Conservation (phyloP, 2,113 vertebrate species). For the Larimichthys crocea region DNA sequence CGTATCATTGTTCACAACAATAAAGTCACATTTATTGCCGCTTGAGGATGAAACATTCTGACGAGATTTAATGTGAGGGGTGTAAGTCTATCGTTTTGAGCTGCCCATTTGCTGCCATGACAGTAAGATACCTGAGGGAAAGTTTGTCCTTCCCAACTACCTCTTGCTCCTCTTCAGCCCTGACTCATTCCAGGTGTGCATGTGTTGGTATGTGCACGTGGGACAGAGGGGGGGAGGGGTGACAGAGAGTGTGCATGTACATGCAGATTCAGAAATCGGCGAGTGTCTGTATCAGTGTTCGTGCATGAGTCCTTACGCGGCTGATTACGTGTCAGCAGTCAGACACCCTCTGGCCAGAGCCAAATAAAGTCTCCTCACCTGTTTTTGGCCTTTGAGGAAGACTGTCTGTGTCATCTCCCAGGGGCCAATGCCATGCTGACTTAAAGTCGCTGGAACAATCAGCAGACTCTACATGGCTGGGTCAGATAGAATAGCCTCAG, state of each 20-base stretch:
- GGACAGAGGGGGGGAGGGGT: slow-evolving; percentile 1
- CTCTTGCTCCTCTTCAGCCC: slow-evolving; percentile 49
- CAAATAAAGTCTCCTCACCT: slow-evolving; percentile 82
- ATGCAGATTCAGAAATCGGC: not conserved
- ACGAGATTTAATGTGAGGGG: slow-evolving; percentile 58
- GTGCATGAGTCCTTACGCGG: slow-evolving; percentile 21
- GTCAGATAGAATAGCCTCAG: slow-evolving; percentile 61
- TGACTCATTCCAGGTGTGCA: slow-evolving; percentile 74
- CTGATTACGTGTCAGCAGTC: slow-evolving; percentile 59
- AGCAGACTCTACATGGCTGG: slow-evolving; percentile 66
- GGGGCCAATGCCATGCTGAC: slow-evolving; percentile 71
- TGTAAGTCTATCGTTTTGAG: slow-evolving; percentile 58
- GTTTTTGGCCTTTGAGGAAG: slow-evolving; percentile 77
- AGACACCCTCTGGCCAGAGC: slow-evolving; percentile 73
- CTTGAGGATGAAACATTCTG: slow-evolving; percentile 20
- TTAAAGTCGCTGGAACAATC: slow-evolving; percentile 73
- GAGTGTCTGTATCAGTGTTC: not conserved
- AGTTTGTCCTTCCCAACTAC: slow-evolving; percentile 65
- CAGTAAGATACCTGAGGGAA: slow-evolving; percentile 61
- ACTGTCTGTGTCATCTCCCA: slow-evolving; percentile 75
- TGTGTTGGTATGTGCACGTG: slow-evolving; percentile 32
- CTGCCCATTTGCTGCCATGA: slow-evolving; percentile 62
- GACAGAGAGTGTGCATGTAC: not conserved
- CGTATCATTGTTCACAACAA: slow-evolving; percentile 11
- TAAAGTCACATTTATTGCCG: not conserved